These are phyloP conservation scores for Cerceris rybyensis DNA, from an alignment of 2,888 invertebrate genomes.

Conservation along the genomic window DNA sequence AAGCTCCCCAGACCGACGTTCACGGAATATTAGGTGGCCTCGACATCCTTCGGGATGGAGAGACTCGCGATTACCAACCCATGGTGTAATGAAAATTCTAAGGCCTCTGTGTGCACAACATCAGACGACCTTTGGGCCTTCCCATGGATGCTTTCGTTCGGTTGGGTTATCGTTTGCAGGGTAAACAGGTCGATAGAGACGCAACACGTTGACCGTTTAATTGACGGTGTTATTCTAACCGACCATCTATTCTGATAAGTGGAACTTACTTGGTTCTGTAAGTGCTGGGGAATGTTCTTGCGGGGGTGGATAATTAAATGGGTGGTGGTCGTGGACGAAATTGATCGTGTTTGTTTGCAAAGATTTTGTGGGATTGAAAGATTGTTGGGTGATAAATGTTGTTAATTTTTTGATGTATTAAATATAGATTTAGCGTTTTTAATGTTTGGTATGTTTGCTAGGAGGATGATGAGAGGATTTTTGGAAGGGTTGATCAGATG, in stretches of 20 bases:
- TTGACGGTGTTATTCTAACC: slow-evolving; percentile 9
- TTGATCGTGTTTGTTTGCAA: too few species aligned
- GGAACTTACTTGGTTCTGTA: not conserved
- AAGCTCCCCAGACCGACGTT: slow-evolving; percentile 69
- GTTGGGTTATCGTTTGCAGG: slow-evolving; percentile 11
- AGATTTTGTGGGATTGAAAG: too few species aligned
- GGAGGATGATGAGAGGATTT: too few species aligned
- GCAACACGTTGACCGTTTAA: slow-evolving; percentile 22
- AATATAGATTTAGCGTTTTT: too few species aligned
- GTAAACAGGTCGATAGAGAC: slow-evolving; percentile 25
- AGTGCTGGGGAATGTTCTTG: not conserved
- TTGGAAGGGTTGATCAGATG: too few species aligned
- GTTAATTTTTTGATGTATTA: too few species aligned
- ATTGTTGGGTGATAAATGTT: too few species aligned
- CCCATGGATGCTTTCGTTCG: not conserved
- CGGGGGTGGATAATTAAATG: too few species aligned
- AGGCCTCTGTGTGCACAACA: too few species aligned
- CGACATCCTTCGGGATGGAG: not conserved
- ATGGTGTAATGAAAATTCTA: slow-evolving; percentile 2
- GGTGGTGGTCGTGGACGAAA: too few species aligned
- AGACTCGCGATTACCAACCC: not conserved
- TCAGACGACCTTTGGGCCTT: too few species aligned
- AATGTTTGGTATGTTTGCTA: too few species aligned
- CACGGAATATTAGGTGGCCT: slow-evolving; percentile 67
- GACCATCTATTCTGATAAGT: not conserved